Evolutionary conservation across 2,888 invertebrate species (phyloP), one percentile per base, ranked within the genome.

Genomic region (Eueremaeus valkanovi): DNA sequence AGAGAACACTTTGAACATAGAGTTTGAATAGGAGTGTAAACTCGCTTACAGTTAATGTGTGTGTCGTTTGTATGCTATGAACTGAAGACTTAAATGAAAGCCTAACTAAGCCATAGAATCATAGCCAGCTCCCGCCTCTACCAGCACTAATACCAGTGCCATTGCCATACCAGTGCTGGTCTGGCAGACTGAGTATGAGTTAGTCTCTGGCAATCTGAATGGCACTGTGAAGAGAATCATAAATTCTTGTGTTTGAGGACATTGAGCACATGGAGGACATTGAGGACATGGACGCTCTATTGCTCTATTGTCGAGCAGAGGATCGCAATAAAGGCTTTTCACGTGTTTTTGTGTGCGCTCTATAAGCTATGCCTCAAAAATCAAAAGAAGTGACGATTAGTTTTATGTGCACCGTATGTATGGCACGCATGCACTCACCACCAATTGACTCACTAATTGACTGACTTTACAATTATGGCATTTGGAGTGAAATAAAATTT

Each of bases 311-410:
- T 3, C 61, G 31, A 8, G 31, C 61, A 61, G n/a, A n/a, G n/a
- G n/a, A 61, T 61, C 61, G 31, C 16, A 61, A 61, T 61, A 61
- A 61, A 31, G 61, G 61, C 61, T 61, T 61, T 61, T 61, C 61
- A 61, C 61, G 61, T 61, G 61, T 61, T 61, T 58, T 61, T 45
- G 18, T 45, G 45, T 45, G 8, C 8, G 45, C 8, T 16, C 18
- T 45, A 18, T 31, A 61, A 16, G 33, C 29, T 16, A 9, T 61
- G 61, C 29, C 31, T 27, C 11, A 6, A 31, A 61, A 61, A 24
- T 58, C 1, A 13, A 51, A 51, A 51, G 51, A 61, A 27, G 31
- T 55, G 55, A 55, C 29, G 55, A 55, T 55, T 24, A 55, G 55
- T 45, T n/a, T n/a, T 45, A 45, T 45, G 45, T 45, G 45, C 16